Base-by-base conservation (phyloP, 2,888 invertebrate species). In the Carterocephalus palaemon region DNA sequence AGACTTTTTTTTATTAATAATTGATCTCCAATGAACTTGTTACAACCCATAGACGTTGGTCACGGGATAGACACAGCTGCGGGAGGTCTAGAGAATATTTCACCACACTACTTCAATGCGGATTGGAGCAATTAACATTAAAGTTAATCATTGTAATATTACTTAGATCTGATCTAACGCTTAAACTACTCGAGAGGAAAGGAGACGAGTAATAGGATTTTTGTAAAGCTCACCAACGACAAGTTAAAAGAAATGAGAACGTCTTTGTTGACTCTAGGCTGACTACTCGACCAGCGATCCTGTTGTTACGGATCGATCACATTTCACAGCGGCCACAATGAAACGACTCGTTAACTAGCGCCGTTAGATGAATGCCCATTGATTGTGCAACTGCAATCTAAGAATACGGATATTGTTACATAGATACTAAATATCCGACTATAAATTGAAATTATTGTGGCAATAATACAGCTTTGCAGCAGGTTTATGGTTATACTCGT, bases 401-500 rank as follows among this genome's bases (percentile, higher is more conserved):
- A 64, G 67, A 67, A 62, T 59, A 60, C 64, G 59, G 63, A 69
- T 70, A 68, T 65, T 68, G 67, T 74, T 71, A 68, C 66, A 64
- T 51, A 51, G 36, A 42, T 33, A 39, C 38, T 55, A 60, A 66
- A 63, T 63, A 59, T 61, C 54, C 60, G 60, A 56, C 63, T 64
- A 61, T 73, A 70, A 74, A 70, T 71, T 62, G 56, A 51, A 57
- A 64, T 67, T 64, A 65, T 61, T 56, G 49, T 56, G 52, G 50
- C 47, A 54, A 50, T 57, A 60, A 59, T 56, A 48, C 47, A 46
- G 26, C 22, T 41, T 49, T 46, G 41, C 41, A 43, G 3, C 20
- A 23, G 38, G 37, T 46, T 48, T 42, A 50, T 42, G 23, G 29
- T 37, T 32, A 20, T 13, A 23, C 23, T 23, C 9, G 4, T 9